Base-by-base conservation (phyloP, 2,113 vertebrate genomes). In the Cepphus grylle region DNA sequence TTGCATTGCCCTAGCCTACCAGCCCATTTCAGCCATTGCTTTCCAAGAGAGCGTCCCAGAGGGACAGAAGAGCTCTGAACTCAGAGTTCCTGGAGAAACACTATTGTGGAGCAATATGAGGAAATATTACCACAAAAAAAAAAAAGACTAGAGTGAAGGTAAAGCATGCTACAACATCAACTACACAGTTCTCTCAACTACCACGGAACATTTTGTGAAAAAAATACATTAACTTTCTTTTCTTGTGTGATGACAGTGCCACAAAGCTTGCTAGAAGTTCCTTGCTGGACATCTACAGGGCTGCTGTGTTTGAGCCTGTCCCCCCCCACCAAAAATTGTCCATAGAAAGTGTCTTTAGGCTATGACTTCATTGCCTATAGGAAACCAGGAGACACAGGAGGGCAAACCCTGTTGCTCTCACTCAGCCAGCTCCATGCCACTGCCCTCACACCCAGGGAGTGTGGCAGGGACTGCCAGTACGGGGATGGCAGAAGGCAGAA, bases 21-120 rank as follows among this genome's bases (percentile, higher is more conserved):
- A 49, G 27, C 18, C 26, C 34, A 2, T 74, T 67, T n/a, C 40
- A 66, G 69, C 7, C 19, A 38, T 12, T 0, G 0, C 18, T 78
- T 87, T 81, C 65, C 32, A 9, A 40, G 81, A 52, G 25, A 77
- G 22, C 38, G 1, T 66, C 59, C 70, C 34, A 62, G 26, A 81
- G 34, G 23, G 6, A 90, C 34, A 40, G 45, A 12, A 89, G 9
- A 84, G 26, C 29, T 58, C 32, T 86, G 77, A 61, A 67, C 15
- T 19, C 8, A 2, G 4, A 13, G 29, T 62, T 91, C 38, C 38
- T 0, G 0, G 42, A 81, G 77, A 55, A 91, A 18, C 26, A 32
- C 19, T n/a, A n/a, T n/a, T n/a, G n/a, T n/a, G n/a, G n/a, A n/a
- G n/a, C n/a, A n/a, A n/a, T 27, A 45, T 15, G 23, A 66, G 25